Base-by-base conservation (phyloP, 2,888 invertebrate genomes). In the Charanyca ferruginea region DNA sequence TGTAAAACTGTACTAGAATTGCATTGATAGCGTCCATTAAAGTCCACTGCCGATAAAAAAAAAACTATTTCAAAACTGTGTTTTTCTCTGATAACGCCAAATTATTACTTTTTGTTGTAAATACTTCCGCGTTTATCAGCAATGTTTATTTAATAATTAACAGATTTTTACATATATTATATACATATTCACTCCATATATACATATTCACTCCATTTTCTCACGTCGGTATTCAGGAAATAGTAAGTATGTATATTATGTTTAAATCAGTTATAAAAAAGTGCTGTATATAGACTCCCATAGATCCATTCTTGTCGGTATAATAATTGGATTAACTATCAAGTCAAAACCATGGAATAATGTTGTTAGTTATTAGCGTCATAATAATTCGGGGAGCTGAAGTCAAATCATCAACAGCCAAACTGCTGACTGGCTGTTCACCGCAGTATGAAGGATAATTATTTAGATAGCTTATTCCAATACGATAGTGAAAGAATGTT, bases 11-110 rank as follows among this genome's bases (percentile, higher is more conserved):
- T 60, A 35, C 18, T 35, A 35, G n/a, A 18, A 16, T 22, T 13
- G 20, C 25, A 38, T 44, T 62, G 20, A 9, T 20, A 16, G n/a
- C 44, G 16, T 20, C 4, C 1, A 8, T 48, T 58, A n/a, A 16
- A 48, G 9, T 8, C 1, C 22, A 35, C 3, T 9, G 16, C 38
- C 16, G 38, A 38, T 38, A 38, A 11, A 32, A 32, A 35, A 38
- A 32, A 32, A 38, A 38, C 38, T 38, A 38, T 38, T 9, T 2
- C 9, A 38, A 38, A 16, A 16, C 16, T 38, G 38, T 38, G 28
- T 32, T 32, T 57, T 66, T 52, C 20, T 3, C 16, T 25, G 69
- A 54, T 71, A 68, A 42, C n/a, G 22, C 7, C 3, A 57, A 41
- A 53, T 55, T 25, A 41, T 32, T 45, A 28, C 0, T 22, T 28